Evolutionary conservation across 2,797 vertebrate genomes (phyloP), one percentile per base, ranked within the genome.

Genomic region (Xiphophorus birchmanni): DNA sequence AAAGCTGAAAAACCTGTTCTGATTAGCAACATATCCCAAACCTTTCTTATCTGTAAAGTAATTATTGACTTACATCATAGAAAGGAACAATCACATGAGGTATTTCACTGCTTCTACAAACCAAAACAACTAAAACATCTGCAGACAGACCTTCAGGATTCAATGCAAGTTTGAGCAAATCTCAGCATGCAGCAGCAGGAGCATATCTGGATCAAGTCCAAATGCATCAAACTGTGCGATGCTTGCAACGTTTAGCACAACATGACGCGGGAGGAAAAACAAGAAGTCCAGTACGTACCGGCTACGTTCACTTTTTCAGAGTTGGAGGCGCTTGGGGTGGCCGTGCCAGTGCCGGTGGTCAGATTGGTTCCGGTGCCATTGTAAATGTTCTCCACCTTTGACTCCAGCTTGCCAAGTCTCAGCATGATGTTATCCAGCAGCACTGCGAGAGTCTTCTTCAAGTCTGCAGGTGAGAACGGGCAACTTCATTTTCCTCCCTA

Each of bases 361-460:
- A 97, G 96, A 89, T 98, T 99, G 76, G 95, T 94, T 78, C 96
- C 97, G 0, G 98, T 98, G 86, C 97, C 97, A 26, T 99, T 99
- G 92, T 97, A 95, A 13, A 99, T 97, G 93, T 96, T 99, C 85
- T 99, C 99, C 93, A 99, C 97, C 91, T 97, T 99, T 8, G 97
- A 96, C 91, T 99, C 99, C 0, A 99, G 94, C 93, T 98, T 99
- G 75, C 97, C 97, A 80, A 99, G 97, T 84, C 99, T 95, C 83
- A 97, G 97, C 95, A 99, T 95, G 91, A 99, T 99, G 93, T 98
- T 99, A 90, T 99, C 99, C 94, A 99, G 88, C 79, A 99, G 93
- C 82, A 99, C 98, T 0, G 98, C 98, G 0, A 99, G 96, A 0
- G 99, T 99, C 95, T 99, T 99, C 95, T 99, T 99, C 91, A 99